A percentile compares a stretch with the other conserved stretches of the same genome.
These are phyloP conservation scores for Micropterix aruncella DNA, from an alignment of 2,888 invertebrate genomes.

Conservation along the genomic window DNA sequence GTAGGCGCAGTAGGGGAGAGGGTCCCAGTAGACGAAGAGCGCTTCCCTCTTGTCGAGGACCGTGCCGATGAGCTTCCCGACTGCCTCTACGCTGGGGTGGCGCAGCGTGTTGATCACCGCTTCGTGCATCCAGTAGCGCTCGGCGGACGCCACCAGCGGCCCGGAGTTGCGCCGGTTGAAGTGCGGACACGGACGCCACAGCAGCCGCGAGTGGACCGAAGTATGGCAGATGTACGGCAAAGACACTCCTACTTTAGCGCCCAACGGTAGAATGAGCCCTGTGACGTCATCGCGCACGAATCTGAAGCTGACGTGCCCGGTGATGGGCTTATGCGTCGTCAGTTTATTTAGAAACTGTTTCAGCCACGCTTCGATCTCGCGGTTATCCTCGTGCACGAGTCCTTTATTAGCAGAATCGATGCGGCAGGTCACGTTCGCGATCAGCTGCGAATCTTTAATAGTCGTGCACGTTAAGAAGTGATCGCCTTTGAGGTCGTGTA, in stretches of 20 bases:
- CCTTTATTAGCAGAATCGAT: slow-evolving; percentile 52
- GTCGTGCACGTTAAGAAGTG: slow-evolving; percentile 74
- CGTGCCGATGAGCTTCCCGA: slow-evolving; percentile 48
- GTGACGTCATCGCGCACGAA: slow-evolving; percentile 49
- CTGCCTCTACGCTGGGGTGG: slow-evolving; percentile 30
- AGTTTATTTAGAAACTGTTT: slow-evolving; percentile 53
- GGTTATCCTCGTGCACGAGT: slow-evolving; percentile 51
- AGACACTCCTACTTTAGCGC: slow-evolving; percentile 65
- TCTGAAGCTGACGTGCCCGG: slow-evolving; percentile 67
- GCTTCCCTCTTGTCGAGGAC: slow-evolving; percentile 68
- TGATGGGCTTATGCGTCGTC: slow-evolving; percentile 49
- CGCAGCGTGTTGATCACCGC: slow-evolving; percentile 33
- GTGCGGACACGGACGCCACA: slow-evolving; percentile 50
- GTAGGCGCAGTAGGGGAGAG: slow-evolving; percentile 73
- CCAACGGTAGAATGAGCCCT: slow-evolving; percentile 44
- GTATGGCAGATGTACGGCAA: slow-evolving; percentile 70
- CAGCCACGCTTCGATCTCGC: slow-evolving; percentile 59
- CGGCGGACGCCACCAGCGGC: slow-evolving; percentile 26
- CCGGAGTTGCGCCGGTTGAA: slow-evolving; percentile 40
- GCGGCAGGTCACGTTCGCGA: slow-evolving; percentile 69
- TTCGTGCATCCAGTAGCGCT: slow-evolving; percentile 45
- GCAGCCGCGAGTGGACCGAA: slow-evolving; percentile 46
- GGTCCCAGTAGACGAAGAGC: slow-evolving; percentile 73
- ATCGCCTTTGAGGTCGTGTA: slow-evolving; percentile 61
- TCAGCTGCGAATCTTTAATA: slow-evolving; percentile 60